Evolutionary conservation across 2,113 vertebrate species (phyloP).

Genomic region (Melanotaenia duboulayi): DNA sequence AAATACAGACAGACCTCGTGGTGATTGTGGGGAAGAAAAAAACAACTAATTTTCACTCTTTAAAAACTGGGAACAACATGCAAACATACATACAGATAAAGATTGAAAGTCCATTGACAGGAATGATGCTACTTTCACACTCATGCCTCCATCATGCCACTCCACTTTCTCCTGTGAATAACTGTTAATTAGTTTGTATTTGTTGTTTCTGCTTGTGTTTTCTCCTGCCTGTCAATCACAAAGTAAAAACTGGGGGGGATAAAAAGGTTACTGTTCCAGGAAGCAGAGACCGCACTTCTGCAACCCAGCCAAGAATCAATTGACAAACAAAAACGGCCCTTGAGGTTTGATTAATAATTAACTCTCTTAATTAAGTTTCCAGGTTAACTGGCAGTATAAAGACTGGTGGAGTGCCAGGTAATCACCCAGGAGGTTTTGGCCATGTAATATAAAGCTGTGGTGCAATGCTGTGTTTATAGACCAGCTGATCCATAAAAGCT

Average conservation of each 20-base stretch:
- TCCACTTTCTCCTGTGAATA: not conserved
- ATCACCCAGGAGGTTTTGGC: slow-evolving; percentile 34
- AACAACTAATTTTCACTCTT: slow-evolving; percentile 30
- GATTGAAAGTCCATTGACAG: slow-evolving; percentile 41
- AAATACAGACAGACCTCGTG: slow-evolving; percentile 13
- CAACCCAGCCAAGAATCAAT: slow-evolving; percentile 31
- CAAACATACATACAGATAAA: not conserved
- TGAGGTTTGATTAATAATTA: slow-evolving; percentile 62
- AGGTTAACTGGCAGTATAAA: slow-evolving; percentile 52
- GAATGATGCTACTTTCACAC: not conserved
- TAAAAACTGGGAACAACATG: slow-evolving; percentile 14
- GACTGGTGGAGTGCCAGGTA: slow-evolving; percentile 45
- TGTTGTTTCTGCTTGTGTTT: not conserved
- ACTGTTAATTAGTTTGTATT: slow-evolving; percentile 14
- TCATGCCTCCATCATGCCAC: slow-evolving; percentile 9
- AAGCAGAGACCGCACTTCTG: slow-evolving; percentile 7
- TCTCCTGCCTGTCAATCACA: slow-evolving; percentile 7
- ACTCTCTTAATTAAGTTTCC: slow-evolving; percentile 64
- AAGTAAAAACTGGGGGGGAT: not conserved
- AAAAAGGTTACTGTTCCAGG: slow-evolving; percentile 32
- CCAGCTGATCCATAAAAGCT: not conserved
- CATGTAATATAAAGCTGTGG: slow-evolving; percentile 12
- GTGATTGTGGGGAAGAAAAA: slow-evolving; percentile 7
- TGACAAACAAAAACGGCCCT: slow-evolving; percentile 50
- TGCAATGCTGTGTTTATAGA: slow-evolving; percentile 22